Conservation (phyloP, 2,113 vertebrate genomes). For the Probosciger aterrimus region DNA sequence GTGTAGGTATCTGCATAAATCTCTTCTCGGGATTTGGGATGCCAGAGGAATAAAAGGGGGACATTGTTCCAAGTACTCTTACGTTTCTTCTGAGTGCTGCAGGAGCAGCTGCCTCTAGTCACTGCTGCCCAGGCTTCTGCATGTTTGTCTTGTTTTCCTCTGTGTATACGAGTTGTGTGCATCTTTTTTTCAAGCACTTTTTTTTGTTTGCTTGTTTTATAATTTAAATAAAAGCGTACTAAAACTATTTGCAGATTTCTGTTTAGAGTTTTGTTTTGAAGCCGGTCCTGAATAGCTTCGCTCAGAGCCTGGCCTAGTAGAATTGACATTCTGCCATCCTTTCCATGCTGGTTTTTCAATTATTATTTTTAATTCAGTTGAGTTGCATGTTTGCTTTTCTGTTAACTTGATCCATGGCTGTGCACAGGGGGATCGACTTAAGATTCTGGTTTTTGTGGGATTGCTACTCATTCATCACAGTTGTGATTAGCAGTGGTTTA, state of each 20-base stretch:
- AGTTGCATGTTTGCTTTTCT: not conserved
- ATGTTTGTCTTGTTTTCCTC: not conserved
- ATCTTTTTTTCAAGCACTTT: not conserved
- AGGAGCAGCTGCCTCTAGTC: constrained; percentile 12
- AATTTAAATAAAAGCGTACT: not conserved
- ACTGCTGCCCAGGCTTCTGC: not conserved
- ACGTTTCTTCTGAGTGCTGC: not conserved
- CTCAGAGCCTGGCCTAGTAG: not conserved
- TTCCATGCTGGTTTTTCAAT: not conserved
- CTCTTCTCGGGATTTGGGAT: not conserved
- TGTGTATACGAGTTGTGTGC: not conserved
- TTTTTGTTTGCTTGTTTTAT: not conserved
- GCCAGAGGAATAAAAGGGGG: not conserved
- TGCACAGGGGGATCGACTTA: not conserved
- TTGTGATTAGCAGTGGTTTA: not conserved
- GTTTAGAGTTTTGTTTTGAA: not conserved
- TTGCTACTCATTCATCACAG: rapidly evolving
- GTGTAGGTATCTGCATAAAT: not conserved
- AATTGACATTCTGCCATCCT: not conserved
- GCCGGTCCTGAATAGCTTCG: not conserved
- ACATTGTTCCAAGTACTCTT: not conserved
- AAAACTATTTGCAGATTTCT: not conserved
- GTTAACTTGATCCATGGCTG: not conserved
- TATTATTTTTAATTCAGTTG: not conserved
- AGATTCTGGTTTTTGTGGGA: not conserved